A percentile compares a stretch with the other conserved stretches of the same genome.
These are phyloP conservation scores for Brachypalpus laphriformis DNA, from an alignment of 2,888 invertebrate genomes.

Conservation along the genomic window DNA sequence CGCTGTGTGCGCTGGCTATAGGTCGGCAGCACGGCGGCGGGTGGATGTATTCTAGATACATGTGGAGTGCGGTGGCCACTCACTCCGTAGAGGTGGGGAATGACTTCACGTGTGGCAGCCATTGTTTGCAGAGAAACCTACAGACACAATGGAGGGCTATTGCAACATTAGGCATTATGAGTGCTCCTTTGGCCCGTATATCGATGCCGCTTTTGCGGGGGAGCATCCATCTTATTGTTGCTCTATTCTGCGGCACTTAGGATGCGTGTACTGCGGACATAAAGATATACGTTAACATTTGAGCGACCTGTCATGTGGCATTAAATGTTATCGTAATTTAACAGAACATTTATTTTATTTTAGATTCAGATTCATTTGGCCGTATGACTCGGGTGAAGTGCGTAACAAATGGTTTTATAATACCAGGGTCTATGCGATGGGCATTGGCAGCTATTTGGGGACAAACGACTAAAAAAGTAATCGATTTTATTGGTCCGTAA, in stretches of 20 bases:
- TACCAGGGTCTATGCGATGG: neutral
- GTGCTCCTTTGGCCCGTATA: constrained; percentile 25
- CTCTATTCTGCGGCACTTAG: constrained; percentile 55
- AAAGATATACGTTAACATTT: constrained; percentile 70
- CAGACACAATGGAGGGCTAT: constrained; percentile 40
- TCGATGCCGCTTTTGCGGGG: neutral
- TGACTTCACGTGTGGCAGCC: constrained; percentile 49
- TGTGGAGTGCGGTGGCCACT: constrained; percentile 1
- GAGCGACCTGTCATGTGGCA: constrained; percentile 76
- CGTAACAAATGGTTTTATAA: constrained; percentile 6
- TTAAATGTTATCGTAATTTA: constrained; percentile 77
- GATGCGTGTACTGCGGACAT: constrained; percentile 67
- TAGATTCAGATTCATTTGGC: constrained; percentile 57
- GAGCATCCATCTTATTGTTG: constrained; percentile 60
- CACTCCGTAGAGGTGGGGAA: neutral
- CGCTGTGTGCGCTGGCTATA: constrained; percentile 58
- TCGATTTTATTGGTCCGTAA: constrained; percentile 29
- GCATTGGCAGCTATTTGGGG: neutral
- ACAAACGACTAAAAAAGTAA: neutral
- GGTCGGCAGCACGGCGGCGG: neutral
- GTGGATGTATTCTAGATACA: constrained; percentile 41
- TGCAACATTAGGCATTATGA: constrained; percentile 68
- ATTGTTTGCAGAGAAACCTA: constrained; percentile 48
- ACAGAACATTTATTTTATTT: constrained; percentile 76
- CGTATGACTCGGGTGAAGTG: neutral